Evolutionary conservation across 1,140 invertebrate species (phyloP), one percentile per base, ranked within the genome.

Genomic region (Drosophila parvula): DNA sequence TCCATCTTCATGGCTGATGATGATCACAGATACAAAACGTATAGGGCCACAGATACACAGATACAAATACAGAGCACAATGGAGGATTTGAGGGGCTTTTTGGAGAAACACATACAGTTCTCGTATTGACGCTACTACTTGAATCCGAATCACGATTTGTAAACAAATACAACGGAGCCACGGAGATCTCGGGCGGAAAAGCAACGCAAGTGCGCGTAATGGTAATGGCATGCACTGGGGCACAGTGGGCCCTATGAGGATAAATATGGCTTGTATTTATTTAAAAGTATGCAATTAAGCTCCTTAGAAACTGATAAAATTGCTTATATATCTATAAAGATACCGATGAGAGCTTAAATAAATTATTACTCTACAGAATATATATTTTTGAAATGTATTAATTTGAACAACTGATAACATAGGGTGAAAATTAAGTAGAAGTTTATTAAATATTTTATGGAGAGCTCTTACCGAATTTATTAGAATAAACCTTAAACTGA

Each of bases 91-190:
- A 43, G 41, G 22, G 32, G 34, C 36, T 43, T 78, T 79, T 59
- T 55, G 63, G 60, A 67, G 75, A 76, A 77, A 74, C 77, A 88
- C 51, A 55, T n/a, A 32, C 3, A 50, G 48, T 55, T 79, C 79
- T 74, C 69, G 67, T 77, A 79, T 56, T 77, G 74, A 78, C 62
- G 74, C 75, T 69, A 82, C 89, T 90, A 83, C 84, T 91, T 91
- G 81, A 90, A 82, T 91, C 89, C 78, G 81, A 90, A 82, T 91
- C 89, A 75, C 73, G 71, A 80, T 81, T 90, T 91, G 84, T 91
- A 91, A 91, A 91, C 90, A 91, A 91, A 90, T 81, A 83, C 83
- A 57, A 51, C 53, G 36, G 59, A 50, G 28, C 56, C 63, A 57
- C 40, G 44, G 14, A 50, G 44, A 57, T 40, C 43, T 38, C 8